Conservation (phyloP, 1,140 invertebrate genomes). For the Pseudobourletiella spinata region DNA sequence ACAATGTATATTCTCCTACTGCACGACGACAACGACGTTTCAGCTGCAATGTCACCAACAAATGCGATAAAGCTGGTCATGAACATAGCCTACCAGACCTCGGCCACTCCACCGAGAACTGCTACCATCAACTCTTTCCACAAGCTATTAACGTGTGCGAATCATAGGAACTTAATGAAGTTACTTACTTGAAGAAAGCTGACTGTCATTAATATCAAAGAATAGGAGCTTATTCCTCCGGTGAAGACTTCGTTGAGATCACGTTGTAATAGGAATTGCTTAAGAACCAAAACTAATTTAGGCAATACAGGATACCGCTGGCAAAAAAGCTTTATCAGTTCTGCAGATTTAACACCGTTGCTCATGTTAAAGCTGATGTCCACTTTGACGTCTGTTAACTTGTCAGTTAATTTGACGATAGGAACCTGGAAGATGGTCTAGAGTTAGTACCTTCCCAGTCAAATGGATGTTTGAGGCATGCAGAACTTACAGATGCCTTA, state of each 20-base stretch:
- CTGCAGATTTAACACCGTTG: slow-evolving; percentile 88
- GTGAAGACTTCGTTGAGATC: slow-evolving; percentile 99
- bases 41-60: too few species aligned
- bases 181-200: slow-evolving; percentile 80
- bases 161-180: too few species aligned
- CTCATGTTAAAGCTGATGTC: slow-evolving; percentile 99
- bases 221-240: slow-evolving; percentile 97
- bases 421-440: slow-evolving; percentile 56
- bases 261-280: slow-evolving; percentile 93
- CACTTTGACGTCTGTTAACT: slow-evolving; percentile 81
- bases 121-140: too few species aligned
- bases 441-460: background rate
- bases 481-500: slow-evolving; percentile 74
- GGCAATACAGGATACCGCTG: slow-evolving; percentile 72
- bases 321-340: slow-evolving; percentile 82
- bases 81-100: too few species aligned
- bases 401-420: slow-evolving; percentile 95
- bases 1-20: too few species aligned
- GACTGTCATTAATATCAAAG: slow-evolving; percentile 95
- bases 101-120: too few species aligned
- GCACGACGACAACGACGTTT: too few species aligned
- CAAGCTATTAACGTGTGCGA: too few species aligned
- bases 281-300: slow-evolving; percentile 91
- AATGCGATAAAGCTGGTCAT: too few species aligned
- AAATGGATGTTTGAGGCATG: background rate